phyloP scores from a whole-genome alignment of 1,140 invertebrate species.

The Rhyzopertha dominica region DNA sequence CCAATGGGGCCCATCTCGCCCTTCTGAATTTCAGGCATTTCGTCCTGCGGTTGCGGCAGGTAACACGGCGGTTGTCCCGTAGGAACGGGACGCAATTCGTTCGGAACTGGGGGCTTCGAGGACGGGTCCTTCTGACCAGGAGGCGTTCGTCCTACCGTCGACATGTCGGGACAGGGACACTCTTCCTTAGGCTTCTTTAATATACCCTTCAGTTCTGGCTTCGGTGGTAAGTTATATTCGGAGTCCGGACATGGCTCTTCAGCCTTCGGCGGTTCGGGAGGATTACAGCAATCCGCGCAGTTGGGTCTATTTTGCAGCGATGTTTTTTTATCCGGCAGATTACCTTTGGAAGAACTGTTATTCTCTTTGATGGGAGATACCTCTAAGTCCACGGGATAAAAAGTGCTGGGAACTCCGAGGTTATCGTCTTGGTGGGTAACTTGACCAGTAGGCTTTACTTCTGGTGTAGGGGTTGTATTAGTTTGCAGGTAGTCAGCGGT shows the following conservation, averaged over 20 bases:
- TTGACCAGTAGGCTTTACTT: constrained; percentile 19
- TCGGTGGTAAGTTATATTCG: constrained; percentile 17
- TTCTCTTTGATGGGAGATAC: constrained; percentile 21
- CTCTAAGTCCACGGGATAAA: constrained; percentile 22
- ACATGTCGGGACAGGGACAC: constrained; percentile 8
- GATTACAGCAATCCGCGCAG: constrained; percentile 6
- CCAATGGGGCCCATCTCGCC: constrained; percentile 51
- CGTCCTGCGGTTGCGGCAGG: constrained; percentile 52
- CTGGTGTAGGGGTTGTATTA: constrained; percentile 31
- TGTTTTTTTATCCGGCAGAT: constrained; percentile 1
- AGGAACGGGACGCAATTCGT: constrained; percentile 18
- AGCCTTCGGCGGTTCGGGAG: constrained; percentile 5
- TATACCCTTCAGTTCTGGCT: constrained; percentile 3
- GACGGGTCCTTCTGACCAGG: constrained; percentile 6
- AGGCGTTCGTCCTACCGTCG: neutral
- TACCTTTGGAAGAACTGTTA: neutral
- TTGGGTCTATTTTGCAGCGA: neutral
- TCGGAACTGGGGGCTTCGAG: constrained; percentile 19
- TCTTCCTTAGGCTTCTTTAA: neutral
- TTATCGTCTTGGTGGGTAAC: constrained; percentile 13
- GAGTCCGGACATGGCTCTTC: neutral
- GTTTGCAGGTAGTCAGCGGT: constrained; percentile 20
- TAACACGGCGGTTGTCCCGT: constrained; percentile 40
- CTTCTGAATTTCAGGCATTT: constrained; percentile 38
- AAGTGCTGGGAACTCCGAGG: constrained; percentile 20